These are phyloP conservation scores for Strix uralensis DNA, from an alignment of 2,113 vertebrate species.

Conservation along the genomic window DNA sequence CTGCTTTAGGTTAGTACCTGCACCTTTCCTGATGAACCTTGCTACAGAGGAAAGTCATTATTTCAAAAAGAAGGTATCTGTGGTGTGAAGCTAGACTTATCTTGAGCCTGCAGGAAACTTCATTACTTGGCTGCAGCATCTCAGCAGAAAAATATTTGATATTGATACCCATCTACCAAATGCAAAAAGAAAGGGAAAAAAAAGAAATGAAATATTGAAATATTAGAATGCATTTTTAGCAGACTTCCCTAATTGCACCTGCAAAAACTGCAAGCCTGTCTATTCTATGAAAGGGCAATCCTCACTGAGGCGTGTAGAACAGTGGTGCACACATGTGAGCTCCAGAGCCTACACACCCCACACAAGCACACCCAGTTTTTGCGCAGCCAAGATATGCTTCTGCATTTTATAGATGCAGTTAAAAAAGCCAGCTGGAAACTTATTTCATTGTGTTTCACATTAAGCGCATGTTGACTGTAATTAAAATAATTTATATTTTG, in stretches of 20 bases:
- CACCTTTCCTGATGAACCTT: background rate
- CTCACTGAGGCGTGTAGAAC: too few relatives aligned
- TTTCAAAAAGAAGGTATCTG: background rate
- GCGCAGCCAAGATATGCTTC: background rate
- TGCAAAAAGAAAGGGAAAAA: background rate
- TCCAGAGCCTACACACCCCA: background rate
- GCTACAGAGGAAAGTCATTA: background rate
- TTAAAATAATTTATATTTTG: slow-evolving; percentile 45
- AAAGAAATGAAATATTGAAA: background rate
- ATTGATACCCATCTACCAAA: background rate
- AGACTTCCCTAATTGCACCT: background rate
- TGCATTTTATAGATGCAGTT: background rate
- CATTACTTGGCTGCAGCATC: background rate
- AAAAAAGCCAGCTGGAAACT: background rate
- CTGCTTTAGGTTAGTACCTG: background rate
- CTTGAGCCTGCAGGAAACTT: background rate
- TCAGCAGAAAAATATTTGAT: background rate
- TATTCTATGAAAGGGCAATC: background rate
- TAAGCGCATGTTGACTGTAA: slow-evolving; percentile 4
- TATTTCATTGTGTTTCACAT: background rate
- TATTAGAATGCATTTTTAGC: background rate
- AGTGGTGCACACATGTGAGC: background rate
- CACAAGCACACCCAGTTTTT: background rate
- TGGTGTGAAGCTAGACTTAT: background rate
- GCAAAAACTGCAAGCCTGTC: background rate